phyloP scores from a whole-genome alignment of 2,113 vertebrate species.

The Vulpes vulpes region DNA sequence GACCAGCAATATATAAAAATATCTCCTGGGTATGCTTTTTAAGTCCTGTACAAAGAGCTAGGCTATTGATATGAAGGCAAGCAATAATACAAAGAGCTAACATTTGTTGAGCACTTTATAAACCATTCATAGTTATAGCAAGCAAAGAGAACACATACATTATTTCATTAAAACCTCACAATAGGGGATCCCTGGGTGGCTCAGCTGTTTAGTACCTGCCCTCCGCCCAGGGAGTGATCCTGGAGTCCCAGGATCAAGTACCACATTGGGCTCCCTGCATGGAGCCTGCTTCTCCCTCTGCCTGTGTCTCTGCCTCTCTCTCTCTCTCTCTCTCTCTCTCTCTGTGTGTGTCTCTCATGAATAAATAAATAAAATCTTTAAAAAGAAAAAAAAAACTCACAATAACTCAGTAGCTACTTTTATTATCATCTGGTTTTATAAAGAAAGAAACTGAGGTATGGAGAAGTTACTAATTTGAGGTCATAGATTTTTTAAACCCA shows the following conservation, averaged over 20 bases:
- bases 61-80: neutral
- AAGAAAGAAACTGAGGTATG: neutral
- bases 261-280: too few relatives aligned
- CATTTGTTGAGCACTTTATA: neutral
- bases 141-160: neutral
- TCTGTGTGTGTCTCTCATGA: too few relatives aligned
- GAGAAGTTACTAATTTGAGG: neutral
- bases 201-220: too few relatives aligned
- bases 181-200: neutral
- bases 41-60: neutral
- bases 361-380: too few relatives aligned
- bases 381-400: neutral
- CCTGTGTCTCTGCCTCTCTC: too few relatives aligned
- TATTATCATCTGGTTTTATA: neutral
- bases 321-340: too few relatives aligned
- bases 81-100: neutral
- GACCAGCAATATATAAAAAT: neutral
- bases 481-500: neutral
- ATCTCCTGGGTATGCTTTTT: neutral
- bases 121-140: neutral
- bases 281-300: too few relatives aligned
- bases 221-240: too few relatives aligned
- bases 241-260: too few relatives aligned
- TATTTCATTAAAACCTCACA: neutral
- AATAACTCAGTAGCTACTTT: neutral